Percentiles rank a stretch among this genome's conserved stretches.
These are phyloP conservation scores for Centroberyx gerrardi DNA, from an alignment of 2,797 vertebrate species.

Conservation along the genomic window DNA sequence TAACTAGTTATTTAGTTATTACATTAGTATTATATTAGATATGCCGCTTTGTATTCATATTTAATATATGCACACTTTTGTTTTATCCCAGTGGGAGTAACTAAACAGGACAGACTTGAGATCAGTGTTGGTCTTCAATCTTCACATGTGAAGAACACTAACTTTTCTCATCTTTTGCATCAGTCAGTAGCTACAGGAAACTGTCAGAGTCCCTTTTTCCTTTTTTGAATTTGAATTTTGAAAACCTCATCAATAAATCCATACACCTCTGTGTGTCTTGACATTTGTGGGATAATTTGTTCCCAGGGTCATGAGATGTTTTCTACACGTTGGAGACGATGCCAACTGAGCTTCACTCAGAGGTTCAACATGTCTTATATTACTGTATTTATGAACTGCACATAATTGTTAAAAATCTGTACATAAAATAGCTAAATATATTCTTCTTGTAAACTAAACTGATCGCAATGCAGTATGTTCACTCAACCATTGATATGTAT, in stretches of 20 bases:
- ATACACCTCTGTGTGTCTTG: neutral
- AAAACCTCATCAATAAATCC: too few relatives aligned
- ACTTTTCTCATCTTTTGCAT: constrained; percentile 13
- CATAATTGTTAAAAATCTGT: neutral
- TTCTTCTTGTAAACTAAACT: constrained; percentile 33
- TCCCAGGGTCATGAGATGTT: too few relatives aligned
- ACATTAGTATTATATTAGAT: constrained; percentile 9
- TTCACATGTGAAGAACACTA: neutral
- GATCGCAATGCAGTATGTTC: constrained; percentile 4
- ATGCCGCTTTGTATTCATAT: neutral
- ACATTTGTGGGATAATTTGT: neutral
- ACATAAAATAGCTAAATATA: neutral
- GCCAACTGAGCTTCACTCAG: too few relatives aligned
- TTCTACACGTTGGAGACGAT: too few relatives aligned
- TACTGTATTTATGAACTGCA: constrained; percentile 42
- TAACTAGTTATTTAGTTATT: neutral
- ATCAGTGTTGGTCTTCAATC: neutral
- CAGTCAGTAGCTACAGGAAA: too few relatives aligned
- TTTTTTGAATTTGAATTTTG: neutral
- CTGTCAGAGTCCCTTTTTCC: neutral
- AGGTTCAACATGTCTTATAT: neutral
- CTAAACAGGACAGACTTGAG: constrained; percentile 13
- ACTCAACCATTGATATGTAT: constrained; percentile 1
- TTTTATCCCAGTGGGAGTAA: neutral
- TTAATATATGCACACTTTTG: neutral